Conservation (phyloP, 2,113 vertebrate genomes). For the Periophthalmus modestus region DNA sequence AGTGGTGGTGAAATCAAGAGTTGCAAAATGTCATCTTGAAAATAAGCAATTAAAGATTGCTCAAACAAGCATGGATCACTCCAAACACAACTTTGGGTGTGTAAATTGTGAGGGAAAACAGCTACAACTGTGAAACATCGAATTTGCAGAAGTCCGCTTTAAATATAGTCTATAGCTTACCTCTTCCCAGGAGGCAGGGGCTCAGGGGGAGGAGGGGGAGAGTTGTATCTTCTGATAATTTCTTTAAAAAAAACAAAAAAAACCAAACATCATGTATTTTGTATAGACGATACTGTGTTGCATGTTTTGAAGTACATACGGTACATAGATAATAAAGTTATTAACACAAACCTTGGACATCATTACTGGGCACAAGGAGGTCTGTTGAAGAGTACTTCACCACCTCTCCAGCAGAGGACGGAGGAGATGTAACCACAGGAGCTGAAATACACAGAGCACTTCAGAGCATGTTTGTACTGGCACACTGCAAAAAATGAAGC, state of each 20-base stretch:
- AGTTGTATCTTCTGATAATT: constrained; percentile 90
- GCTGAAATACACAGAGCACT: constrained; percentile 44
- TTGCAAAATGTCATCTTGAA: no score
- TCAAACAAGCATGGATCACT: no score
- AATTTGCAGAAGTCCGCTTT: no score
- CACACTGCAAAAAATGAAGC: no score
- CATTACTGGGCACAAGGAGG: constrained; percentile 84
- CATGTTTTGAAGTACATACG: background rate
- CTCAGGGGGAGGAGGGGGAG: constrained; percentile 58
- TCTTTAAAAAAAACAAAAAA: constrained; percentile 48
- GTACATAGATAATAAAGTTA: background rate
- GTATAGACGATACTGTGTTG: background rate
- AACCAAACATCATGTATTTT: background rate
- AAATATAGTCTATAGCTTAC: background rate
- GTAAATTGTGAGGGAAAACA: no score
- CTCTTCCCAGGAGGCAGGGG: constrained; percentile 55
- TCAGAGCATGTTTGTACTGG: background rate
- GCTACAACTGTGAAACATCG: no score
- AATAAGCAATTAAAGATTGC: no score
- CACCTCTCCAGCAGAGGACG: constrained; percentile 74
- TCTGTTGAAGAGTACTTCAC: constrained; percentile 83
- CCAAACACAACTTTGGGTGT: no score
- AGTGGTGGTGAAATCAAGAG: no score
- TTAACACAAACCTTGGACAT: constrained; percentile 78
- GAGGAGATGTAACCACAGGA: constrained; percentile 58